These are phyloP conservation scores for Rhineura floridana DNA, from an alignment of 2,113 vertebrate species.

Conservation along the genomic window DNA sequence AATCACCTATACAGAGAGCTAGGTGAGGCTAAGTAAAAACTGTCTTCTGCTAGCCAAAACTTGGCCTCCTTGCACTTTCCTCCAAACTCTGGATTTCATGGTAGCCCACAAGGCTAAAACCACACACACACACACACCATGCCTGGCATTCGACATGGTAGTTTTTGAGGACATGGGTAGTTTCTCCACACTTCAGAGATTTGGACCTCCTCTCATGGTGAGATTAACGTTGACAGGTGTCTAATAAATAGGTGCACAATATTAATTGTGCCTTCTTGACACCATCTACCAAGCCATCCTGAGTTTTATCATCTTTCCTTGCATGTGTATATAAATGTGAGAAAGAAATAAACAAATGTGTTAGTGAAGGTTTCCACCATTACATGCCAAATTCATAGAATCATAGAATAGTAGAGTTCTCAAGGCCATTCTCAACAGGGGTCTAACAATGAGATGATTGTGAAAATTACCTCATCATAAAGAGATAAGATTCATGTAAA, in stretches of 20 bases:
- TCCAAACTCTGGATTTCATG: background rate
- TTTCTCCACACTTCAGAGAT: background rate
- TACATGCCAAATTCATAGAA: background rate
- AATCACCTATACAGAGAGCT: background rate
- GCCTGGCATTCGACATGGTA: background rate
- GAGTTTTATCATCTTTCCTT: background rate
- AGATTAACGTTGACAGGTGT: background rate
- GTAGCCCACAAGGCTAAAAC: background rate
- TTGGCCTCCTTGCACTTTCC: background rate
- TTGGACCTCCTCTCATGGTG: background rate
- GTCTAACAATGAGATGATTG: constrained; percentile 4
- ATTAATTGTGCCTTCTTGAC: background rate
- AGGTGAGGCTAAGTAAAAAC: background rate
- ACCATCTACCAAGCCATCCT: background rate
- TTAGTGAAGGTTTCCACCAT: background rate
- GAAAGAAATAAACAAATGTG: no score
- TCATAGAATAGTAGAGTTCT: no score
- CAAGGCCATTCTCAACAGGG: background rate
- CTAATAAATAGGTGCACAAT: background rate
- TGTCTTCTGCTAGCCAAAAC: background rate
- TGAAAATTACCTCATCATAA: constrained; percentile 8
- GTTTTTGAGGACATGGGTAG: background rate
- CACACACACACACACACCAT: no score
- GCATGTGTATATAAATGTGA: no score
- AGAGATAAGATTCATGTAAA: constrained; percentile 1